Evolutionary conservation across 92 coral and sea anemone genomes (phyloP), one percentile per base, ranked within the genome.

Genomic region (Umimayanthus kanabou): DNA sequence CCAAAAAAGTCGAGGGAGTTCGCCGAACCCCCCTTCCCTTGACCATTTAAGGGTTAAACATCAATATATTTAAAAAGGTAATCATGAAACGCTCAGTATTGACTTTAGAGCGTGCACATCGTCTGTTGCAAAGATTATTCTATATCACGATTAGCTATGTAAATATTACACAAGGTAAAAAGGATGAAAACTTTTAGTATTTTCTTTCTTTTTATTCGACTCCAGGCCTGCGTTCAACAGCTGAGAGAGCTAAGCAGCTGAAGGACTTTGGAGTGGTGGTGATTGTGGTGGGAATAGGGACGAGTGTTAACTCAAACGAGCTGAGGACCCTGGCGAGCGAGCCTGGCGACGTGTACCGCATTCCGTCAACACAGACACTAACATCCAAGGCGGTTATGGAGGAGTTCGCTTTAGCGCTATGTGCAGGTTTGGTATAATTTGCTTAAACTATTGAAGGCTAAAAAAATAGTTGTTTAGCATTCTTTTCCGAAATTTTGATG

Each of bases 381-480:
- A 26, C 87, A 70, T 83, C 87, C 20, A 49, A 26, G 26, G 45
- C 61, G 42, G 4, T 83, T 28, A 50, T 13, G 28, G 65, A 83
- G 11, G 78, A 83, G 6, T 45, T 83, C 45, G 87, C 78, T 83
- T 70, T 83, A 9, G 70, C 78, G 4, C 40, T 83, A 22, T 83
- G 87, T 26, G 87, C 87, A 83, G 87, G 87, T 83, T 25, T 7
- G 87, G 13, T 28, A 49, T 1, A 29, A 40, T 53, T 13, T 53
- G 14, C 58, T 47, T 47, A 9, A 57, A n/a, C n/a, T n/a, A n/a
- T n/a, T n/a, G n/a, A n/a, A n/a, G n/a, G n/a, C n/a, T n/a, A n/a
- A n/a, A n/a, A n/a, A n/a, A n/a, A n/a, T n/a, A n/a, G n/a, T n/a
- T n/a, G n/a, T n/a, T n/a, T n/a, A n/a, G n/a, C n/a, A n/a, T n/a